These are phyloP conservation scores for Eira barbara DNA, from an alignment of 2,113 vertebrate genomes.

Conservation along the genomic window DNA sequence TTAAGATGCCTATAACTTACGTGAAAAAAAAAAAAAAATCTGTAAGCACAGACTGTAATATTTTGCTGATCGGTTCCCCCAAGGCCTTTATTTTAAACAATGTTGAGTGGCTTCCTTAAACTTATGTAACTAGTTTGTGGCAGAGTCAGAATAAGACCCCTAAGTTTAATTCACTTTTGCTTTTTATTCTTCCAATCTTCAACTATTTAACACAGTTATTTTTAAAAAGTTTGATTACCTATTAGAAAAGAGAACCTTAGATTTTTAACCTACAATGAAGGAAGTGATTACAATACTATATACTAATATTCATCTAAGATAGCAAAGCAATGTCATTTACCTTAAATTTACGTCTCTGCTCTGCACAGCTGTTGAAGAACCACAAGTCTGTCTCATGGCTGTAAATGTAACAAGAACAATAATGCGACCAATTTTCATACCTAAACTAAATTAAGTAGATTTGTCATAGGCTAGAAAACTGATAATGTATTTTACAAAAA, in stretches of 20 bases:
- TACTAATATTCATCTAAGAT: slow-evolving; percentile 54
- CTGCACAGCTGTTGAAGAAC: slow-evolving; percentile 70
- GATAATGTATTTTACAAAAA: slow-evolving; percentile 52
- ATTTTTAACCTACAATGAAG: slow-evolving; percentile 54
- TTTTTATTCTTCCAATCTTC: neutral
- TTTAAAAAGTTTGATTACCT: neutral
- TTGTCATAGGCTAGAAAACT: slow-evolving; percentile 58
- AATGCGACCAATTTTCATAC: slow-evolving; percentile 67
- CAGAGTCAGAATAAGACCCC: neutral
- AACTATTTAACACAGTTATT: neutral
- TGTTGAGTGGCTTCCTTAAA: neutral
- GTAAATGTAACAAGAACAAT: slow-evolving; percentile 74
- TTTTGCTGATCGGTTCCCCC: neutral
- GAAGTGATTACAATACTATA: slow-evolving; percentile 49
- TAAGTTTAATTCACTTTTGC: neutral
- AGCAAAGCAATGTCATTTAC: slow-evolving; percentile 75
- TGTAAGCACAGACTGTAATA: neutral
- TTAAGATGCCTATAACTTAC: slow-evolving; percentile 6
- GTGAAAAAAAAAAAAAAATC: neutral
- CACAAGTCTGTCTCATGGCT: slow-evolving; percentile 59
- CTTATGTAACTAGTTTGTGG: neutral
- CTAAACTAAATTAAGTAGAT: slow-evolving; percentile 56
- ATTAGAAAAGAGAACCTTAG: slow-evolving; percentile 25
- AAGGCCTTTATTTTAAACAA: neutral
- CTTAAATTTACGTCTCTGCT: slow-evolving; percentile 75